Evolutionary conservation across 2,888 invertebrate genomes (phyloP), one percentile per base, ranked within the genome.

Genomic region (Orchesellides sinensis): DNA sequence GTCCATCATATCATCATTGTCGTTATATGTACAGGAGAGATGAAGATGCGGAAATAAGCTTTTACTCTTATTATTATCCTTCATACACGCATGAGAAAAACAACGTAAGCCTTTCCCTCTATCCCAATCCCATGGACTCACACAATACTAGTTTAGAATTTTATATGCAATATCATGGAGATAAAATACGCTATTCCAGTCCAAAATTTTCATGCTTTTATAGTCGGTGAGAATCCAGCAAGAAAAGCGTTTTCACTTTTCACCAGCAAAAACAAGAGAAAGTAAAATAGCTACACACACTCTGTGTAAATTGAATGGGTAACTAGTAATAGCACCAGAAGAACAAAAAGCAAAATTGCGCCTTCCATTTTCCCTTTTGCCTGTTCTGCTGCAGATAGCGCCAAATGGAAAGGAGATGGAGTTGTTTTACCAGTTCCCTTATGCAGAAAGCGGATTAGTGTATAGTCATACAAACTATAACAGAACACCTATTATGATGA

Each of bases 141-240:
- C 52, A 6, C 19, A 49, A 49, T 6, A 49, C 52, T 49, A 6
- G n/a, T n/a, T n/a, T n/a, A n/a, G n/a, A n/a, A 49, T 8, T n/a
- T 17, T 49, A 14, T 49, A n/a, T 12, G 56, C 21, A 56, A 56
- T 23, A 5, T 49, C 35, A 49, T n/a, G 56, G n/a, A 49, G 49
- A 49, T 49, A 49, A 49, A 49, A 49, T 49, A n/a, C 49, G n/a
- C 49, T 49, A n/a, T 49, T n/a, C 49, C 6, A 49, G 49, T 49
- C 49, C 10, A n/a, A n/a, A 63, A 29, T 63, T 63, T 63, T 63
- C 35, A 32, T 35, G 40, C 63, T 56, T 5, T 5, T 17, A 10
- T 5, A 12, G 10, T 32, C 35, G 10, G 40, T 63, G 19, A 63
- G 35, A 63, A 35, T 32, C 4, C 6, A 63, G 19, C 21, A 35